These are phyloP conservation scores for Volucella zonaria DNA, from an alignment of 2,888 invertebrate species.

Conservation along the genomic window DNA sequence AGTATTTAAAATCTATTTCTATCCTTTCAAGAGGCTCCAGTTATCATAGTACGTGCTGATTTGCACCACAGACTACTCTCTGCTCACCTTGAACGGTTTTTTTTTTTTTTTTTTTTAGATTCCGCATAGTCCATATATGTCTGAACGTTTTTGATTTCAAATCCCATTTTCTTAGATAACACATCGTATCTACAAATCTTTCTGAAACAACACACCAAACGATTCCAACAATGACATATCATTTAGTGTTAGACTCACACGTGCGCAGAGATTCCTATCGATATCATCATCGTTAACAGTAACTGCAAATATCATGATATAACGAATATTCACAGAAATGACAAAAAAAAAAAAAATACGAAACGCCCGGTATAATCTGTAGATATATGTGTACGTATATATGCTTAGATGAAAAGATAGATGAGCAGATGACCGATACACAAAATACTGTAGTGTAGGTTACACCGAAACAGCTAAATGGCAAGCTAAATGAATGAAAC, in stretches of 20 bases:
- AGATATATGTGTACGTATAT: conserved; percentile 12
- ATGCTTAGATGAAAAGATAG: conserved; percentile 24
- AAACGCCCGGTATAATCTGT: conserved; percentile 30
- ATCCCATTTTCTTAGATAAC: neutral
- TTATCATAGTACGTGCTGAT: no score
- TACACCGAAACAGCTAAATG: conserved; percentile 43
- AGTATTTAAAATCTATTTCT: neutral
- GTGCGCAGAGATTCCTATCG: conserved; percentile 58
- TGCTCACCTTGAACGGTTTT: conserved; percentile 32
- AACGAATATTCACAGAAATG: conserved; percentile 30
- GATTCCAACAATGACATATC: conserved; percentile 36
- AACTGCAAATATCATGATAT: conserved; percentile 61
- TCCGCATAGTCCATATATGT: conserved; percentile 11
- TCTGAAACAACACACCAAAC: conserved; percentile 25
- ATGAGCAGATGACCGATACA: conserved; percentile 26
- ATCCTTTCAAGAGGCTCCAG: conserved; percentile 11
- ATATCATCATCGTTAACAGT: conserved; percentile 62
- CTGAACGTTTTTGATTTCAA: neutral
- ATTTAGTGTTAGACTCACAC: conserved; percentile 57
- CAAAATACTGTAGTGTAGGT: conserved; percentile 54
- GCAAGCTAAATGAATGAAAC: conserved; percentile 61
- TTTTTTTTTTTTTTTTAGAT: neutral
- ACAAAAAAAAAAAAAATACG: conserved; percentile 15
- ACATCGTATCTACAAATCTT: conserved; percentile 1
- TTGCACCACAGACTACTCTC: conserved; percentile 5